A percentile compares a stretch with the other conserved stretches of the same genome.
These are phyloP conservation scores for Chionodraco myersi DNA, from an alignment of 2,113 vertebrate species.

Conservation along the genomic window DNA sequence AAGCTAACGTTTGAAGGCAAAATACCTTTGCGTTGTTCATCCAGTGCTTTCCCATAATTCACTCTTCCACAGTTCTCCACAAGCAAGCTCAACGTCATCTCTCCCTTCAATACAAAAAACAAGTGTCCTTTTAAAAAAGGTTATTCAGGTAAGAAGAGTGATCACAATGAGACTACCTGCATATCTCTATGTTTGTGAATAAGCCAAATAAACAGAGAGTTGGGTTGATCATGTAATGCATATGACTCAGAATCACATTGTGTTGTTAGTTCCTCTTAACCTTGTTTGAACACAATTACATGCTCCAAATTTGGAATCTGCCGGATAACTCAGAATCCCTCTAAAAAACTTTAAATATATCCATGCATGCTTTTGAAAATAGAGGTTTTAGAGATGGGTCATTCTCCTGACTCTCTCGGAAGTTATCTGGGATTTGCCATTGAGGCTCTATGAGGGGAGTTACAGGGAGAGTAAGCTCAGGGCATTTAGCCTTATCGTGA, in stretches of 20 bases:
- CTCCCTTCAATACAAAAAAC: constrained; percentile 77
- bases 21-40: constrained; percentile 92
- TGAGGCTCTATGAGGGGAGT: no score
- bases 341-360: neutral
- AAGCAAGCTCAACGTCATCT: constrained; percentile 86
- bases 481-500: no score
- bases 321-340: neutral
- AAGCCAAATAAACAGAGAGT: neutral
- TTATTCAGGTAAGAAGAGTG: neutral
- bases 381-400: no score
- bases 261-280: neutral
- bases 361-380: no score
- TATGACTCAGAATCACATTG: neutral
- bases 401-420: no score
- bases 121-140: neutral
- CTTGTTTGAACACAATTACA: neutral
- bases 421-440: no score
- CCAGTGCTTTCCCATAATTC: constrained; percentile 88
- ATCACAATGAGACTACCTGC: neutral
- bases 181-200: no score
- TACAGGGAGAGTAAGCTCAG: no score
- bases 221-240: neutral
- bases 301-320: neutral
- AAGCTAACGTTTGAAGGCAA: neutral
- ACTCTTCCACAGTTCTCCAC: constrained; percentile 94